A percentile compares a stretch with the other conserved stretches of the same genome.
Evolutionary conservation across 1,140 invertebrate species (phyloP).

Genomic region (Hirudo medicinalis): DNA sequence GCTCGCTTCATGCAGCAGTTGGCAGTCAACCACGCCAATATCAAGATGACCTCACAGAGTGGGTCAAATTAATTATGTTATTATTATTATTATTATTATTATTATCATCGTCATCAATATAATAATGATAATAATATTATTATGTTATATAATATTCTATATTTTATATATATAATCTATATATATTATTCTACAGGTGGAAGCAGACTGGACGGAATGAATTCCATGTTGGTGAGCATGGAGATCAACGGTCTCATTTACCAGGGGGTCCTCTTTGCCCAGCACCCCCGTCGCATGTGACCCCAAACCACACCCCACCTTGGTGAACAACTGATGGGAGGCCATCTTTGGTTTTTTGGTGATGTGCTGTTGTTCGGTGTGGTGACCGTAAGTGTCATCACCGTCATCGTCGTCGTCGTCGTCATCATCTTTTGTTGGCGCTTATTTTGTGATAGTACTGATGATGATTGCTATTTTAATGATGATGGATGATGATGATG

Average conservation of each 20-base stretch:
- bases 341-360: too few relatives aligned
- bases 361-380: too few relatives aligned
- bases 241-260: constrained; percentile 73
- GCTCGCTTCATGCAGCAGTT: constrained; percentile 6
- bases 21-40: constrained; percentile 6
- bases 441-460: too few relatives aligned
- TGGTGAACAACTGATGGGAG: too few relatives aligned
- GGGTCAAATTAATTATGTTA: background rate
- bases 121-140: background rate
- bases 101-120: constrained; percentile 3
- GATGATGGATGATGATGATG: too few relatives aligned
- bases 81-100: constrained; percentile 9
- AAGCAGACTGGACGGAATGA: constrained; percentile 55
- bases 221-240: constrained; percentile 82
- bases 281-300: constrained; percentile 31
- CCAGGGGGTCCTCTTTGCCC: constrained; percentile 45
- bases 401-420: too few relatives aligned
- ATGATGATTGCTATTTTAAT: too few relatives aligned
- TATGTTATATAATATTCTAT: background rate
- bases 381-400: too few relatives aligned
- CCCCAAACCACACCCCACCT: background rate
- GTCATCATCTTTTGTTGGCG: too few relatives aligned
- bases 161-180: background rate
- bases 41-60: constrained; percentile 3
- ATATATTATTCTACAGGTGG: constrained; percentile 38